Percentiles rank a stretch among this genome's conserved stretches.
Evolutionary conservation across 2,888 invertebrate species (phyloP).

Genomic region (Andrena chrysosceles): DNA sequence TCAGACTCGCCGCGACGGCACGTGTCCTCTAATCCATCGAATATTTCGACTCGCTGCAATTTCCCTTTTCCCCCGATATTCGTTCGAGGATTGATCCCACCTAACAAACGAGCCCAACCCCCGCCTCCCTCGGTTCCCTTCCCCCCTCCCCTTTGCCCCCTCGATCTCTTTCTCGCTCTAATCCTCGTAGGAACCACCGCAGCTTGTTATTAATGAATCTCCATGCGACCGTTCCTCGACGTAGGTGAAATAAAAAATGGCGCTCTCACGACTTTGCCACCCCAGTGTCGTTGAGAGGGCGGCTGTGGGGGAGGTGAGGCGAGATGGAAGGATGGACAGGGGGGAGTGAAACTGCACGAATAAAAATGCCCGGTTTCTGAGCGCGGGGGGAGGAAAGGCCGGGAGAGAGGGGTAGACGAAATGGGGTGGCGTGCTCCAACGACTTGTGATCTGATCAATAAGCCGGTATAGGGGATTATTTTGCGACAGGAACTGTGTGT

Average conservation of each 20-base stretch:
- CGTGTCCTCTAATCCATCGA: slow-evolving; percentile 65
- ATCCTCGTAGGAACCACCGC: slow-evolving; percentile 70
- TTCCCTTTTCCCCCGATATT: slow-evolving; percentile 55
- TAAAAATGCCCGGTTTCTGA: slow-evolving; percentile 82
- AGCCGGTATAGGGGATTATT: slow-evolving; percentile 81
- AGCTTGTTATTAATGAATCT: slow-evolving; percentile 74
- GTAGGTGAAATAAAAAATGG: slow-evolving; percentile 78
- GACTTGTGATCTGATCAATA: slow-evolving; percentile 84
- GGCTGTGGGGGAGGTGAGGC: slow-evolving; percentile 69
- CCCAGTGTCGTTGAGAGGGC: slow-evolving; percentile 75
- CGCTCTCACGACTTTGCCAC: slow-evolving; percentile 75
- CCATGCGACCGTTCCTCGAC: slow-evolving; percentile 65
- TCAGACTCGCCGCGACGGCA: slow-evolving; percentile 30
- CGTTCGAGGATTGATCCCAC: slow-evolving; percentile 59
- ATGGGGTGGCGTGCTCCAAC: slow-evolving; percentile 81
- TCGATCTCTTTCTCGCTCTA: slow-evolving; percentile 55
- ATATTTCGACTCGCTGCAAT: slow-evolving; percentile 55
- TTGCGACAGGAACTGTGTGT: slow-evolving; percentile 67
- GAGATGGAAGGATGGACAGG: slow-evolving; percentile 68
- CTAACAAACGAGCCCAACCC: slow-evolving; percentile 58
- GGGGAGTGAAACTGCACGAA: slow-evolving; percentile 78
- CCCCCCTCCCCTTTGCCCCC: slow-evolving; percentile 18
- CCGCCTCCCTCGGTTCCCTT: neutral
- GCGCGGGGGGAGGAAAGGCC: slow-evolving; percentile 18
- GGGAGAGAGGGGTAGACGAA: slow-evolving; percentile 65